A percentile compares a stretch with the other conserved stretches of the same genome.
These are phyloP conservation scores for Metellina segmentata DNA, from an alignment of 2,888 invertebrate species.

Conservation along the genomic window DNA sequence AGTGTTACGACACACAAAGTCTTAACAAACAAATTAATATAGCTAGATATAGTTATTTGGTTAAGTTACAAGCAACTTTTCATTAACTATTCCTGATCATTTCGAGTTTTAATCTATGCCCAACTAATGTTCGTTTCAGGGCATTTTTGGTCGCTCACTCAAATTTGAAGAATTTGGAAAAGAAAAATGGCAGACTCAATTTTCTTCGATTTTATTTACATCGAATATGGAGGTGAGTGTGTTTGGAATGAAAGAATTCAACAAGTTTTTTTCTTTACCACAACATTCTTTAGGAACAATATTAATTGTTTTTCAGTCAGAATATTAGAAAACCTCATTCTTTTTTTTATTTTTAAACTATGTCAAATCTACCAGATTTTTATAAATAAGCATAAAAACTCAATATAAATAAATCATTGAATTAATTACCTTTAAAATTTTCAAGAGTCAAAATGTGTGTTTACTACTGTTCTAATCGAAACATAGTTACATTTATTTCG, in stretches of 20 bases:
- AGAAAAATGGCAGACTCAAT: conserved; percentile 51
- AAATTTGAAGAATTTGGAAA: conserved; percentile 62
- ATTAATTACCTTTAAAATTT: too few species aligned
- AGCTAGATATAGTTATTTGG: not conserved
- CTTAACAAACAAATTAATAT: too few species aligned
- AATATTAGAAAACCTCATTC: too few species aligned
- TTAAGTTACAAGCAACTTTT: too few species aligned
- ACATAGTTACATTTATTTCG: too few species aligned
- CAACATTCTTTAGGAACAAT: not conserved
- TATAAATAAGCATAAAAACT: too few species aligned
- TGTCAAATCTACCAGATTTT: too few species aligned
- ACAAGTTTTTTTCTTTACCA: not conserved
- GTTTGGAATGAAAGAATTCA: not conserved
- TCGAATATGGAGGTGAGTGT: conserved; percentile 66
- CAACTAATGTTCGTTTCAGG: conserved; percentile 1
- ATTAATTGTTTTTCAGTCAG: not conserved
- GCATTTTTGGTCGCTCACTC: conserved; percentile 71
- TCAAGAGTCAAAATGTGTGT: too few species aligned
- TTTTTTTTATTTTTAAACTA: not conserved
- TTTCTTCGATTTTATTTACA: conserved; percentile 63
- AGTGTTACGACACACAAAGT: too few species aligned
- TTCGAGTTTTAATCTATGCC: not conserved
- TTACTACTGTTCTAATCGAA: too few species aligned
- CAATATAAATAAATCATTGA: too few species aligned
- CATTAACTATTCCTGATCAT: too few species aligned